Evolutionary conservation across 2,888 invertebrate species (phyloP).

Genomic region (Microctonus aethiopoides): DNA sequence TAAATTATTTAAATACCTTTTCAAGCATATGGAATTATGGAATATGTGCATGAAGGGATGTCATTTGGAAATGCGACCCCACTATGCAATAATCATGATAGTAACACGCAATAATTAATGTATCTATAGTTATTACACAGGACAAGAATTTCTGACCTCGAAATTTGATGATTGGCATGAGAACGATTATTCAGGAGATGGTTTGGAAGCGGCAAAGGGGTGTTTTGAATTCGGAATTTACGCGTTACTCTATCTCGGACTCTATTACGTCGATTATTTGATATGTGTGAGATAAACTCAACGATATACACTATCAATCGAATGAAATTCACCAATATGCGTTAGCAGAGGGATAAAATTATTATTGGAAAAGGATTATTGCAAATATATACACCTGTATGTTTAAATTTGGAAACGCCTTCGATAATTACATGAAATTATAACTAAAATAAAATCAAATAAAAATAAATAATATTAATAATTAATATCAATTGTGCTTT

Average conservation of each 20-base stretch:
- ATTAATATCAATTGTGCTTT: too few species aligned
- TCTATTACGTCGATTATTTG: slow-evolving; percentile 6
- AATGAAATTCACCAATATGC: neutral
- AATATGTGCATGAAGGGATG: neutral
- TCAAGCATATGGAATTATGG: neutral
- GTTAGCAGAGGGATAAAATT: neutral
- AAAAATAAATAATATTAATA: too few species aligned
- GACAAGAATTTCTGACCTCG: slow-evolving; percentile 27
- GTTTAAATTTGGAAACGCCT: neutral
- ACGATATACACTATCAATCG: neutral
- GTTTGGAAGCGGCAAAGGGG: neutral
- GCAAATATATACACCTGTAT: neutral
- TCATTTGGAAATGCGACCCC: neutral
- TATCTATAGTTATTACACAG: neutral
- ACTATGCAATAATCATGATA: neutral
- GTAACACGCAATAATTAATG: neutral
- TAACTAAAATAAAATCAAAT: too few species aligned
- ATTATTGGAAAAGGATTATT: neutral
- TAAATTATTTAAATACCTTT: neutral
- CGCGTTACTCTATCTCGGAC: neutral
- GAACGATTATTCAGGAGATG: slow-evolving; percentile 16
- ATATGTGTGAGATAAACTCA: neutral
- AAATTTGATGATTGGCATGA: slow-evolving; percentile 33
- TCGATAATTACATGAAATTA: slow-evolving; percentile 15
- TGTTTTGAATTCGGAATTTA: slow-evolving; percentile 16